Evolutionary conservation across 2,113 vertebrate genomes (phyloP), one percentile per base, ranked within the genome.

Genomic region (Microtus oregoni): DNA sequence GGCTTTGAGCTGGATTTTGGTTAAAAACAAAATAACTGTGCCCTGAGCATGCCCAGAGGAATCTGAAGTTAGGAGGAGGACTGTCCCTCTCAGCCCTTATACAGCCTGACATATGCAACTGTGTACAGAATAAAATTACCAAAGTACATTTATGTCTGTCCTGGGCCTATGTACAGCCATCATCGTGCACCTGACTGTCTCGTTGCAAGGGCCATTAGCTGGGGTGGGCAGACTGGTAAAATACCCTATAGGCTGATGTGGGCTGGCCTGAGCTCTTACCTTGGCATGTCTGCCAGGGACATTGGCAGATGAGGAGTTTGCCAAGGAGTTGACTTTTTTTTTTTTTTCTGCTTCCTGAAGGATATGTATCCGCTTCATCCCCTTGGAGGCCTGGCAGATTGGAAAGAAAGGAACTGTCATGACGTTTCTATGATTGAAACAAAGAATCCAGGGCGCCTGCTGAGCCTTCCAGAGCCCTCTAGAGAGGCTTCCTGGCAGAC

Each of bases 401-500:
- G 99, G 99, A 86, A 99, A 99, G 98, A 99, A 99, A 13, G 98
- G 99, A 94, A 99, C 99, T 0, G 99, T 99, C 47, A 98, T 99
- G 99, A 99, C 99, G 0, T 99, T 99, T 96, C 92, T 99, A 94
- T 99, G 97, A 99, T 4, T 22, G 88, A 19, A n/a, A 35, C 0
- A 0, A 89, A 91, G 77, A 44, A 82, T 52, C 72, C 67, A 35
- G 61, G 19, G 19, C 10, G 3, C 85, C 17, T 61, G 78, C 24
- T 86, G 50, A 93, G 41, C 67, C 61, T 50, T 20, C 35, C 58
- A 65, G 58, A 19, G 38, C n/a, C 12, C 32, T 91, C 81, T 75
- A 38, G 52, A 89, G 86, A 55, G 28, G 38, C 44, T 32, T 75
- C 30, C 41, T 38, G 90, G 47, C 91, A 72, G 72, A 92, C 63